Conservation (phyloP, 1,140 invertebrate species). For the Batillaria attramentaria region DNA sequence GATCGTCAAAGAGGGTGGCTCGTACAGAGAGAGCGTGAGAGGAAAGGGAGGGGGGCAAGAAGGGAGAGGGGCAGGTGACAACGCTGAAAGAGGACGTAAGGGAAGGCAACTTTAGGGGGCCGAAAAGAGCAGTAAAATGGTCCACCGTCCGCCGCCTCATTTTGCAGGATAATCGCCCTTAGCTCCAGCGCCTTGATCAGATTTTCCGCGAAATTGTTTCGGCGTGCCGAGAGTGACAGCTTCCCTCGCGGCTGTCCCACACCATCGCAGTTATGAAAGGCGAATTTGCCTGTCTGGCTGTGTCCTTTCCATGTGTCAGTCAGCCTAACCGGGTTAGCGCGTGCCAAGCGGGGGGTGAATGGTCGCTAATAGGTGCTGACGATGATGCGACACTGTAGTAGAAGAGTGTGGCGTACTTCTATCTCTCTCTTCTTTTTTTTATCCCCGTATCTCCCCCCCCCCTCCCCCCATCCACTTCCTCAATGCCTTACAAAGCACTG, state of each 20-base stretch:
- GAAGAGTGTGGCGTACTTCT: too few species aligned
- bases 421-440: too few species aligned
- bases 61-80: not conserved
- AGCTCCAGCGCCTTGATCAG: not conserved
- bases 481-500: too few species aligned
- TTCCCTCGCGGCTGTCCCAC: conserved; percentile 1
- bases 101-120: not conserved
- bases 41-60: not conserved
- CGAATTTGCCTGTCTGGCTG: not conserved
- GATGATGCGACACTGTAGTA: too few species aligned
- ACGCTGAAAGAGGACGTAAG: not conserved
- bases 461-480: too few species aligned
- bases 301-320: conserved; percentile 9
- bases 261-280: not conserved
- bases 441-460: too few species aligned
- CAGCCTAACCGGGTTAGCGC: not conserved
- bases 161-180: not conserved
- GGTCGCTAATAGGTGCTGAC: too few species aligned
- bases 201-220: conserved; percentile 15
- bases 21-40: not conserved
- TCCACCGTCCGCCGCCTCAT: not conserved
- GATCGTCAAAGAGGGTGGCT: not conserved
- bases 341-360: too few species aligned
- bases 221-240: conserved; percentile 7
- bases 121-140: not conserved